Evolutionary conservation across 2,797 vertebrate species (phyloP).

Genomic region (Eulemur mongoz): DNA sequence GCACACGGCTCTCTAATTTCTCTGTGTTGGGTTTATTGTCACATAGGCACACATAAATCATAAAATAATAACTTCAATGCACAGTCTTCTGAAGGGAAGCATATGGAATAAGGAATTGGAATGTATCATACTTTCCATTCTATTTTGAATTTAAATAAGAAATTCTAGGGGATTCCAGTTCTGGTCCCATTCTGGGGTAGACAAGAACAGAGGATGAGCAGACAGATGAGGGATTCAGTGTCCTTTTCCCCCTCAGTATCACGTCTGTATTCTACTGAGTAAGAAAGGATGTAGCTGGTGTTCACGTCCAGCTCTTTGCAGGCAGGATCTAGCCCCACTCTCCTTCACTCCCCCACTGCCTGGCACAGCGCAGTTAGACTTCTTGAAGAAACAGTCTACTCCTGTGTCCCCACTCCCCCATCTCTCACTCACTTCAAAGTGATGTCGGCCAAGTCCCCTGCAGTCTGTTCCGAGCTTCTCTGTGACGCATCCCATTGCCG

Average conservation of each 20-base stretch:
- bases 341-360: too few species aligned
- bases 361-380: neutral
- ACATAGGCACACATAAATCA: neutral
- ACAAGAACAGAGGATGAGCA: neutral
- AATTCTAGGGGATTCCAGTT: neutral
- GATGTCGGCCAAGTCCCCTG: neutral
- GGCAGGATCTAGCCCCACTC: neutral
- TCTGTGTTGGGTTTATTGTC: neutral
- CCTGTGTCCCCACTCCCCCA: neutral
- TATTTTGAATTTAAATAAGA: neutral
- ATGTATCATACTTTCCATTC: neutral
- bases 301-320: neutral
- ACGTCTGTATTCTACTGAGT: neutral
- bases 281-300: neutral
- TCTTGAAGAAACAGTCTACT: neutral
- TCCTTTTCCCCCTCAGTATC: neutral
- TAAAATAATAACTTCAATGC: neutral
- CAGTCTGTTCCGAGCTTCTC: neutral
- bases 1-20: constrained; percentile 48
- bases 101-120: neutral
- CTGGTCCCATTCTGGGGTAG: neutral
- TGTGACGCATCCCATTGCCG: rapidly evolving
- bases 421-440: neutral
- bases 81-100: neutral
- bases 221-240: neutral